phyloP scores from a whole-genome alignment of 2,888 invertebrate genomes.

The Trilocha varians region DNA sequence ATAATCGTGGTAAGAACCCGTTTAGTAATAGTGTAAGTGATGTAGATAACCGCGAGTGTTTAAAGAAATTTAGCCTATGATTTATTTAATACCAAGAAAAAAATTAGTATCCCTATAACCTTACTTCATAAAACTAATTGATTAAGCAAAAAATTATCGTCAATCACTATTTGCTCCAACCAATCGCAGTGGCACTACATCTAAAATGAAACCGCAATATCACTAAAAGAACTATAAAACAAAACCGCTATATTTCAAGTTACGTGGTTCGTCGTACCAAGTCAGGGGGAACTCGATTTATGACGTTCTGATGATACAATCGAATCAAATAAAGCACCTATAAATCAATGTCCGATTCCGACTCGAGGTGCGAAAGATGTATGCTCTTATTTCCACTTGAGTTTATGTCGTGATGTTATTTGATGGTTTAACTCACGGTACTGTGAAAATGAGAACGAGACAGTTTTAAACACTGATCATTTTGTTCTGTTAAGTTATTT shows the following conservation, averaged over 20 bases:
- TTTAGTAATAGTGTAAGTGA: too few relatives aligned
- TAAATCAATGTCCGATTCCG: conserved; percentile 63
- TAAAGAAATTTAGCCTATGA: too few relatives aligned
- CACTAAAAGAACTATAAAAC: not conserved
- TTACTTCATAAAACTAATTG: too few relatives aligned
- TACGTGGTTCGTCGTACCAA: not conserved
- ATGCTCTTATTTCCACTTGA: conserved; percentile 21
- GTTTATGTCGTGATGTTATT: conserved; percentile 7
- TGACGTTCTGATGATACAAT: conserved; percentile 71
- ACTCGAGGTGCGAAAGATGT: conserved; percentile 40
- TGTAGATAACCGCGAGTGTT: too few relatives aligned
- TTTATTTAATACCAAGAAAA: too few relatives aligned
- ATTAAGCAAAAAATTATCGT: too few relatives aligned
- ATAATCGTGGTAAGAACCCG: too few relatives aligned
- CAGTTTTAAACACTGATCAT: too few relatives aligned
- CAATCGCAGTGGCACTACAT: not conserved
- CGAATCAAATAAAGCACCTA: conserved; percentile 69
- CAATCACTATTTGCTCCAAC: conserved; percentile 10
- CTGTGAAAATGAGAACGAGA: too few relatives aligned
- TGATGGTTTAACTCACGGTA: not conserved
- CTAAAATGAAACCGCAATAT: not conserved
- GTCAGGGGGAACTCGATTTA: conserved; percentile 47
- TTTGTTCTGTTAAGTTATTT: too few relatives aligned
- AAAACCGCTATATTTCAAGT: not conserved
- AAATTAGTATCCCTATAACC: too few relatives aligned